Evolutionary conservation across 2,797 vertebrate genomes (phyloP).

Genomic region (Hemibagrus guttatus): DNA sequence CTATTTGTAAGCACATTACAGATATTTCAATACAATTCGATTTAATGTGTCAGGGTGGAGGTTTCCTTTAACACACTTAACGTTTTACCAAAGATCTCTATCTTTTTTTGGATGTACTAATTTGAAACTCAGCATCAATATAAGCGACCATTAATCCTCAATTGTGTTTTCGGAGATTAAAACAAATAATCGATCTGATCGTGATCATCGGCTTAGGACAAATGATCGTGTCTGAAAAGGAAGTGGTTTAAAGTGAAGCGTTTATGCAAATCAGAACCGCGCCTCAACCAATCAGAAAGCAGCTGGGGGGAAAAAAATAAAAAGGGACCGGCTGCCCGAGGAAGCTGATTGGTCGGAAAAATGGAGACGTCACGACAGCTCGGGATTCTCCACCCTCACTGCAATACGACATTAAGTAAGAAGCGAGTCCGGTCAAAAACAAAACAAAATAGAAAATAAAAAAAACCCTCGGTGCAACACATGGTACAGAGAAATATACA

Average conservation of each 20-base stretch:
- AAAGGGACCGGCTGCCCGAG: conserved; percentile 30
- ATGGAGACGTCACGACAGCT: conserved; percentile 50
- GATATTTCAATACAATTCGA: neutral
- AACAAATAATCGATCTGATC: neutral
- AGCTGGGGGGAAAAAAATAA: conserved; percentile 66
- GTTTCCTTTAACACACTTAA: neutral
- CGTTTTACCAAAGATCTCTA: neutral
- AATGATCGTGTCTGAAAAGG: neutral
- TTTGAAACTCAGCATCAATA: neutral
- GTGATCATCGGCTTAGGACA: neutral
- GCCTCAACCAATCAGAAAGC: conserved; percentile 4
- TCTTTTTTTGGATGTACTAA: neutral
- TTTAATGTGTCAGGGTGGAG: neutral
- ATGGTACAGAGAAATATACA: neutral
- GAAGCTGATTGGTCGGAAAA: conserved; percentile 68
- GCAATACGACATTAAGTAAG: conserved; percentile 76
- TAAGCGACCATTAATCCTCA: neutral
- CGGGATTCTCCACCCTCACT: conserved; percentile 71
- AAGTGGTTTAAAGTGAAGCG: neutral
- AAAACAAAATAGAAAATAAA: neutral
- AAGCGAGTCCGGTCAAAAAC: conserved; percentile 53
- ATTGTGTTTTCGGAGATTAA: neutral
- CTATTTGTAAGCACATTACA: neutral
- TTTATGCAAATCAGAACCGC: neutral
- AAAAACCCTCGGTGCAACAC: neutral